A percentile compares a stretch with the other conserved stretches of the same genome.
Evolutionary conservation across 2,797 vertebrate genomes (phyloP).

Genomic region (Pipistrellus nathusii): DNA sequence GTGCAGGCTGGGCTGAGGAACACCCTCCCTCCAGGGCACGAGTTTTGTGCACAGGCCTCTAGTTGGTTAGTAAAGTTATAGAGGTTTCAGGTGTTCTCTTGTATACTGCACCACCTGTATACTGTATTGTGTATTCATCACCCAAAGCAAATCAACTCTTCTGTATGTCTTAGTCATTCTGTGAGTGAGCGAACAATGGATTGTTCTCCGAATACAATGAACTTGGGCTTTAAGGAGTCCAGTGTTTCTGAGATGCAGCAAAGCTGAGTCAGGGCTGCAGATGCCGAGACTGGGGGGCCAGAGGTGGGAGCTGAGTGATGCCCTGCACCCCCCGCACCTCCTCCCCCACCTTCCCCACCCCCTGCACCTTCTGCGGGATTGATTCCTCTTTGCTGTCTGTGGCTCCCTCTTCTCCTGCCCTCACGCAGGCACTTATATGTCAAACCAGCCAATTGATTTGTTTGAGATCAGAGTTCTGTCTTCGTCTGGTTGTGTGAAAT

Average conservation of each 20-base stretch:
- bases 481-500: background rate
- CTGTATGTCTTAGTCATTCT: background rate
- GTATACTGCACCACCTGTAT: background rate
- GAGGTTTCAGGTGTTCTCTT: background rate
- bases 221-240: background rate
- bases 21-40: too few species aligned
- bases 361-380: too few species aligned
- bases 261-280: background rate
- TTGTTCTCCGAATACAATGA: background rate
- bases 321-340: too few species aligned
- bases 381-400: background rate
- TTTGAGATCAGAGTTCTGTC: background rate
- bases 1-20: too few species aligned
- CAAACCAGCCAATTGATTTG: rapidly evolving
- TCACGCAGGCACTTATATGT: background rate
- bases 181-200: background rate
- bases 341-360: too few species aligned
- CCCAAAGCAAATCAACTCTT: background rate
- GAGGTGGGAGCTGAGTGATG: background rate
- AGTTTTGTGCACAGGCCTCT: too few species aligned
- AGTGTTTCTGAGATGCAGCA: background rate
- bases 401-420: background rate
- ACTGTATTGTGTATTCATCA: background rate
- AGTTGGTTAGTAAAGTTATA: too few species aligned
- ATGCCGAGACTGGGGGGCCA: background rate